Percentiles rank a stretch among this genome's conserved stretches.
phyloP scores from a whole-genome alignment of 1,140 invertebrate genomes.

The Drosophila pseudoobscura region DNA sequence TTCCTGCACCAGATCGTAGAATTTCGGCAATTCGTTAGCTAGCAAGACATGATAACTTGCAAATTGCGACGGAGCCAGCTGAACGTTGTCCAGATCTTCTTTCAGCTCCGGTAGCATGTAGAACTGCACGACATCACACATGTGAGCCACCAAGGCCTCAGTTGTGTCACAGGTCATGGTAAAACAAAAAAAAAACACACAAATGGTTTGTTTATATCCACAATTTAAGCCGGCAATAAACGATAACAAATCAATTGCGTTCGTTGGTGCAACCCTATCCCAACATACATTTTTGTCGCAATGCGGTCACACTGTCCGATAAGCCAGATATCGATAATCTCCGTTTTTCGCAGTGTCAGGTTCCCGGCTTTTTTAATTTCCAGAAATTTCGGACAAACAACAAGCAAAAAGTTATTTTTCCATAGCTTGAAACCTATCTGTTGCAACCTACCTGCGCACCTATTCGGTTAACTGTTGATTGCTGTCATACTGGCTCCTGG shows the following conservation, averaged over 20 bases:
- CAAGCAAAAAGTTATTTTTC: no score
- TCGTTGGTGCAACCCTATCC: no score
- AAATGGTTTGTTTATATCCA: not conserved
- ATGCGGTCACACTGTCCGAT: no score
- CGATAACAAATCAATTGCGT: no score
- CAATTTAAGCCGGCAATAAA: no score
- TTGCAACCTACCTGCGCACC: no score
- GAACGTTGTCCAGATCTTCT: conserved; percentile 7
- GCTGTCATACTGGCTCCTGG: not conserved
- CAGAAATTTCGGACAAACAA: no score
- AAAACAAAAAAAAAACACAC: not conserved
- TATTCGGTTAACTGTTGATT: not conserved
- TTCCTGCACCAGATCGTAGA: conserved; percentile 59
- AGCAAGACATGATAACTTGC: conserved; percentile 46
- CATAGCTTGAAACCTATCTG: no score
- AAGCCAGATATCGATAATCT: no score
- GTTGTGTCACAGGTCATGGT: conserved; percentile 26
- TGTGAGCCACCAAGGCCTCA: conserved; percentile 18
- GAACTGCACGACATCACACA: conserved; percentile 51
- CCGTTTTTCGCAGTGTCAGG: no score
- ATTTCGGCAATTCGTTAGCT: conserved; percentile 42
- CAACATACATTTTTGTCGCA: no score
- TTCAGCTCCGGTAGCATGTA: conserved; percentile 62
- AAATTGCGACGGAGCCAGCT: conserved; percentile 41
- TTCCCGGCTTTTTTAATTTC: no score